Conservation (phyloP, 2,797 vertebrate genomes). For the Argentina silus region DNA sequence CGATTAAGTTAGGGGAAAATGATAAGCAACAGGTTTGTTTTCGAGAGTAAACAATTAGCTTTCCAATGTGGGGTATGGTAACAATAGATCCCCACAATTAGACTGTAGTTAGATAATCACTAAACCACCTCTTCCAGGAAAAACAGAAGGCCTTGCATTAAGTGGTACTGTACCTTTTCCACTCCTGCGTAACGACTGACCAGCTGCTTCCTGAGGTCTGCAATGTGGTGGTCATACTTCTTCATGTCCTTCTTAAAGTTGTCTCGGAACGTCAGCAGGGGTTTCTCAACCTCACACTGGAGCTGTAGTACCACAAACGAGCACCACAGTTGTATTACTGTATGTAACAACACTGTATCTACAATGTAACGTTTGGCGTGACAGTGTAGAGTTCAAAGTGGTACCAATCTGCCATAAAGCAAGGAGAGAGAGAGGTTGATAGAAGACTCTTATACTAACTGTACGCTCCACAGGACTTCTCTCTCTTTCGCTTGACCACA, state of each 20-base stretch:
- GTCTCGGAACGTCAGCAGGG: constrained; percentile 90
- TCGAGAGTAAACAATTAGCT: background rate
- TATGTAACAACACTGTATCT: background rate
- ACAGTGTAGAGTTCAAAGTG: background rate
- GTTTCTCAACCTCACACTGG: constrained; percentile 94
- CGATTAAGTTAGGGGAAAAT: background rate
- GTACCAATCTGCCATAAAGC: too few relatives aligned
- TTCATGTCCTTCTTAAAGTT: constrained; percentile 99
- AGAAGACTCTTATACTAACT: background rate
- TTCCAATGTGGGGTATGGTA: background rate
- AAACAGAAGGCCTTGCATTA: too few relatives aligned
- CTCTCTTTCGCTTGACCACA: constrained; percentile 11
- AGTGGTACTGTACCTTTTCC: constrained; percentile 85
- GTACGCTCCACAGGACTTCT: constrained; percentile 32
- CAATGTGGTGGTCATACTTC: constrained; percentile 96
- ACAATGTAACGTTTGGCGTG: background rate
- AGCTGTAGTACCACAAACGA: constrained; percentile 75
- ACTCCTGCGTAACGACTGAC: constrained; percentile 89
- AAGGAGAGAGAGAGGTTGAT: background rate
- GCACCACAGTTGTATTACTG: background rate
- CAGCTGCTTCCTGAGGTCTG: constrained; percentile 93
- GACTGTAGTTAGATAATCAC: background rate
- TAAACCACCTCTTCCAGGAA: background rate
- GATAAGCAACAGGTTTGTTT: constrained; percentile 5
- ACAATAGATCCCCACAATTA: background rate